Evolutionary conservation across 1,140 invertebrate species (phyloP).

Genomic region (Danaus plexippus): DNA sequence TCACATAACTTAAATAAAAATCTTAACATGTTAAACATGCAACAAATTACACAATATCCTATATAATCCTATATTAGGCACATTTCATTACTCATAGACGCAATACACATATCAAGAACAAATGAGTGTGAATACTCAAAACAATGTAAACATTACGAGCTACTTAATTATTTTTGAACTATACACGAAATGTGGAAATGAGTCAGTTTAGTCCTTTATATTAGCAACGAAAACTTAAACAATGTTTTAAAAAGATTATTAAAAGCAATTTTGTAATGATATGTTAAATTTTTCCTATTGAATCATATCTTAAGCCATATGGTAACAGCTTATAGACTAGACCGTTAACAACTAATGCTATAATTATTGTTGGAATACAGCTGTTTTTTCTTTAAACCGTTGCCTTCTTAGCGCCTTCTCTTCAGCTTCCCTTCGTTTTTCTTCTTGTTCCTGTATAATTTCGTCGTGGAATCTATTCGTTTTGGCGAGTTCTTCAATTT

Average conservation of each 20-base stretch:
- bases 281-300: conserved; percentile 2
- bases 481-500: conserved; percentile 87
- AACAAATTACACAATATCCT: conserved; percentile 12
- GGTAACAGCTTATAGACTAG: conserved; percentile 70
- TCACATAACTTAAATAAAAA: conserved; percentile 35
- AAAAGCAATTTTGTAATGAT: too few species aligned
- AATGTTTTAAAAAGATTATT: too few species aligned
- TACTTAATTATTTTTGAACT: too few species aligned
- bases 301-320: conserved; percentile 40
- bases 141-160: too few species aligned
- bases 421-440: conserved; percentile 83
- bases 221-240: too few species aligned
- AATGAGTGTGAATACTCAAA: not conserved
- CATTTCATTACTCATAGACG: conserved; percentile 4
- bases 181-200: too few species aligned
- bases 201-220: too few species aligned
- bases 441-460: conserved; percentile 89
- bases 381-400: conserved; percentile 87
- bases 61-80: conserved; percentile 6
- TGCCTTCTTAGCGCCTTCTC: conserved; percentile 82
- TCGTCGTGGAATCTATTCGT: conserved; percentile 90
- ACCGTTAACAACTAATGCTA: conserved; percentile 38
- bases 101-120: conserved; percentile 2
- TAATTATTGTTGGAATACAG: conserved; percentile 77
- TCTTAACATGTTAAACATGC: conserved; percentile 26